Percentiles rank a stretch among this genome's conserved stretches.
Evolutionary conservation across 2,888 invertebrate genomes (phyloP).

Genomic region (Cephus spinipes): DNA sequence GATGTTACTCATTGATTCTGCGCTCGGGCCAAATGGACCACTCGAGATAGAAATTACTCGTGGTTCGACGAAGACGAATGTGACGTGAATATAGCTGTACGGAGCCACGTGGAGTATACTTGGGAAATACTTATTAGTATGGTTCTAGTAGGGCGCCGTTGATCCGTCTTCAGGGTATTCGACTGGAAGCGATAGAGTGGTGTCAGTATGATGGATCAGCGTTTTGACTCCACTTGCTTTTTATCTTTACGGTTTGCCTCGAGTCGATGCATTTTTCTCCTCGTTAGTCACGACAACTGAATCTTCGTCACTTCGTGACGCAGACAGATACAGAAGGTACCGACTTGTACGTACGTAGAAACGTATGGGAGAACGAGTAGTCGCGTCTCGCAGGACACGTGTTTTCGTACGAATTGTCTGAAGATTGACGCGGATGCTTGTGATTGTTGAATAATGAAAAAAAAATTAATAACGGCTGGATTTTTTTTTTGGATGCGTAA

Average conservation of each 20-base stretch:
- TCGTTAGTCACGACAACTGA: slow-evolving; percentile 14
- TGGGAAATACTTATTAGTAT: not conserved
- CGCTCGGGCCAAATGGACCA: not conserved
- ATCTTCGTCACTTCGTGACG: not conserved
- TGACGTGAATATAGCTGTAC: not conserved
- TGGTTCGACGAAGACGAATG: not conserved
- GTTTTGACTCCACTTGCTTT: slow-evolving; percentile 15
- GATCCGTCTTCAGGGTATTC: not conserved
- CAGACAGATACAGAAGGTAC: not conserved
- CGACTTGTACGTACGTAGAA: not conserved
- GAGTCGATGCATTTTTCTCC: slow-evolving; percentile 13
- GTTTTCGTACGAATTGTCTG: not conserved
- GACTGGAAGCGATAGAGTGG: slow-evolving; percentile 13
- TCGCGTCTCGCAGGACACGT: not conserved
- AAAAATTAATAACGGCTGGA: too few species aligned
- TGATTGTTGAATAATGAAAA: not conserved
- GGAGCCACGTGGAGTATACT: not conserved
- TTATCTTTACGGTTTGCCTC: slow-evolving; percentile 16
- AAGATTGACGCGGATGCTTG: not conserved
- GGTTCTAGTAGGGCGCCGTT: not conserved
- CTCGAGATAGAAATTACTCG: not conserved
- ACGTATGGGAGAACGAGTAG: not conserved
- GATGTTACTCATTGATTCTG: not conserved
- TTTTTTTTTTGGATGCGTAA: too few species aligned
- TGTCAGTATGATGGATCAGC: slow-evolving; percentile 22